Conservation (phyloP, 2,113 vertebrate genomes). For the Bostrychus sinensis region DNA sequence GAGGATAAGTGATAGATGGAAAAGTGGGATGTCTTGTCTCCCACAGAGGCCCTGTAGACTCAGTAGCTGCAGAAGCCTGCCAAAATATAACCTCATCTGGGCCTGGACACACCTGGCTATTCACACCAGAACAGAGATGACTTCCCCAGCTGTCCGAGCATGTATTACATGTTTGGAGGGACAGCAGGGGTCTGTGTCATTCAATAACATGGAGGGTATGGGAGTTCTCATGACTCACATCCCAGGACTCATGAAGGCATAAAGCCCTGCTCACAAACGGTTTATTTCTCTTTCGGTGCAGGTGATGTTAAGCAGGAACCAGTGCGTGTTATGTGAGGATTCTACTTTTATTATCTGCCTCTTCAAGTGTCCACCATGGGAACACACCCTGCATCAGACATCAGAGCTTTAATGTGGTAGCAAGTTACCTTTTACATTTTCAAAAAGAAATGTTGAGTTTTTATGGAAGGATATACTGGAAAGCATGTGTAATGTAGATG, state of each 20-base stretch:
- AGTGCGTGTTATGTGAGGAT: constrained; percentile 27
- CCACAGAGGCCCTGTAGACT: constrained; percentile 62
- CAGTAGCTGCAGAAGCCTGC: constrained; percentile 68
- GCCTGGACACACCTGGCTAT: constrained; percentile 68
- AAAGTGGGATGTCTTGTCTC: constrained; percentile 62
- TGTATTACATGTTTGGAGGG: constrained; percentile 72
- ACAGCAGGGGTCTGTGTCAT: constrained; percentile 70
- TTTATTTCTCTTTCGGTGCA: constrained; percentile 63
- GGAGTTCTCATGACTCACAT: constrained; percentile 63
- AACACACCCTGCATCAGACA: constrained; percentile 15
- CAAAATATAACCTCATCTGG: constrained; percentile 76
- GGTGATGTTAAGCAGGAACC: constrained; percentile 58
- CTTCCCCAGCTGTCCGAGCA: constrained; percentile 68
- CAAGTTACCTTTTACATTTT: background rate
- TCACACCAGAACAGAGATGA: constrained; percentile 69
- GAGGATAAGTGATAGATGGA: constrained; percentile 65
- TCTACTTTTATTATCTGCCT: constrained; percentile 26
- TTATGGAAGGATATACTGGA: background rate
- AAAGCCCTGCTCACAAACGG: constrained; percentile 35
- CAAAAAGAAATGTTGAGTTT: background rate
- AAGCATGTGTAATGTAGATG: background rate
- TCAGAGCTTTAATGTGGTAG: constrained; percentile 14
- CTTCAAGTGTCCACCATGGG: constrained; percentile 4
- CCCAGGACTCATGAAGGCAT: constrained; percentile 51
- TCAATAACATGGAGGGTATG: constrained; percentile 60